These are phyloP conservation scores for Carapus acus DNA, from an alignment of 2,797 vertebrate genomes.

Conservation along the genomic window DNA sequence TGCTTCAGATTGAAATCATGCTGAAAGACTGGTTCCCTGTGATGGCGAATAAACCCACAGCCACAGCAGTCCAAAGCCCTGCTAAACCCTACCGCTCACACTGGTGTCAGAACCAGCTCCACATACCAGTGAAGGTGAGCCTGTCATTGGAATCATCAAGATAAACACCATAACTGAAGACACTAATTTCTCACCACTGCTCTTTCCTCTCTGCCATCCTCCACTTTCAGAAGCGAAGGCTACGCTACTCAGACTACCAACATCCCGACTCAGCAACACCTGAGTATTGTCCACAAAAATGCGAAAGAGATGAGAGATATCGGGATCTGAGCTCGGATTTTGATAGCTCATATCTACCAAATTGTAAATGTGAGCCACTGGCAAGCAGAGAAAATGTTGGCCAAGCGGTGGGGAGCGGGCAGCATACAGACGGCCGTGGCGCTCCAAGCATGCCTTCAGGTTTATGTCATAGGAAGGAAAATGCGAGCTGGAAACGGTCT, in stretches of 20 bases:
- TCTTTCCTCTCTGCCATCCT: slow-evolving; percentile 26
- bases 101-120: slow-evolving; percentile 59
- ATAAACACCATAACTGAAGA: not conserved
- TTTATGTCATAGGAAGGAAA: slow-evolving; percentile 26
- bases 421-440: slow-evolving; percentile 7
- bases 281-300: slow-evolving; percentile 36
- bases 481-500: slow-evolving; percentile 14
- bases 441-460: slow-evolving; percentile 42
- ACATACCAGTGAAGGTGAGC: slow-evolving; percentile 60
- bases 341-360: slow-evolving; percentile 25
- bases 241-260: slow-evolving; percentile 62
- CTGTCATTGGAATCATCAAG: not conserved
- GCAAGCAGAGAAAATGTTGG: not conserved
- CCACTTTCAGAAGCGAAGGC: slow-evolving; percentile 65
- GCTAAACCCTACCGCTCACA: slow-evolving; percentile 36
- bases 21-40: slow-evolving; percentile 86
- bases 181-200: slow-evolving; percentile 16
- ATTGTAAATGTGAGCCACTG: slow-evolving; percentile 20
- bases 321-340: slow-evolving; percentile 18
- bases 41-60: slow-evolving; percentile 37
- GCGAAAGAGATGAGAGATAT: slow-evolving; percentile 22
- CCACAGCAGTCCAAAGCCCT: slow-evolving; percentile 19
- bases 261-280: slow-evolving; percentile 19
- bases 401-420: slow-evolving; percentile 2
- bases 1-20: slow-evolving; percentile 87